These are phyloP conservation scores for Tenthredo distinguenda DNA, from an alignment of 2,888 invertebrate genomes.

Conservation along the genomic window DNA sequence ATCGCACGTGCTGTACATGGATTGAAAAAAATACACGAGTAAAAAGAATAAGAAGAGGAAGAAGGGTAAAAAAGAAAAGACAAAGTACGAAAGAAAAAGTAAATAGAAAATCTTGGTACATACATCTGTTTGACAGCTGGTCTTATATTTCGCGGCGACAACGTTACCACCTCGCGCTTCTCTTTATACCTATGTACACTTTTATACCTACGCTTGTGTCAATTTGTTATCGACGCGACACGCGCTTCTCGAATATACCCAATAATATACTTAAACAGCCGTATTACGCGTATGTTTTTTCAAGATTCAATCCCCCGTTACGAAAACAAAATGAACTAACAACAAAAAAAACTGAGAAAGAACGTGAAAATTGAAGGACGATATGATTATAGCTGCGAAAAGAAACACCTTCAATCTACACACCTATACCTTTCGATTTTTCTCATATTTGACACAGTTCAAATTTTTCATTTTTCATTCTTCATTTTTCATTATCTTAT, in stretches of 20 bases:
- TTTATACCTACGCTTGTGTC: background rate
- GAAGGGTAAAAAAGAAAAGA: background rate
- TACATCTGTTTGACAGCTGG: conserved; percentile 25
- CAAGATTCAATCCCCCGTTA: conserved; percentile 5
- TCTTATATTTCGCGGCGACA: background rate
- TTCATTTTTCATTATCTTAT: no score
- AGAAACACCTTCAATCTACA: background rate
- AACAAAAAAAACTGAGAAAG: background rate
- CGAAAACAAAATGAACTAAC: background rate
- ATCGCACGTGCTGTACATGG: background rate
- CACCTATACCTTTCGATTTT: no score
- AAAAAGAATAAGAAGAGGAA: background rate
- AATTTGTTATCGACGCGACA: conserved; percentile 6
- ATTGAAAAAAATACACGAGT: background rate
- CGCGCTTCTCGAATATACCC: background rate
- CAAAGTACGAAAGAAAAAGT: background rate
- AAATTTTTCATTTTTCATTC: no score
- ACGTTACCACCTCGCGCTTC: background rate
- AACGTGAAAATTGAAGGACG: background rate
- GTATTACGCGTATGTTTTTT: background rate
- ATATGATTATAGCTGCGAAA: background rate
- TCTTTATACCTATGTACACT: background rate
- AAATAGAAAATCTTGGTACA: background rate
- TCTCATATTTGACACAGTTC: no score
- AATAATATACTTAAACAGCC: background rate